Base-by-base conservation (phyloP, 2,113 vertebrate genomes). In the Eulemur rufifrons region DNA sequence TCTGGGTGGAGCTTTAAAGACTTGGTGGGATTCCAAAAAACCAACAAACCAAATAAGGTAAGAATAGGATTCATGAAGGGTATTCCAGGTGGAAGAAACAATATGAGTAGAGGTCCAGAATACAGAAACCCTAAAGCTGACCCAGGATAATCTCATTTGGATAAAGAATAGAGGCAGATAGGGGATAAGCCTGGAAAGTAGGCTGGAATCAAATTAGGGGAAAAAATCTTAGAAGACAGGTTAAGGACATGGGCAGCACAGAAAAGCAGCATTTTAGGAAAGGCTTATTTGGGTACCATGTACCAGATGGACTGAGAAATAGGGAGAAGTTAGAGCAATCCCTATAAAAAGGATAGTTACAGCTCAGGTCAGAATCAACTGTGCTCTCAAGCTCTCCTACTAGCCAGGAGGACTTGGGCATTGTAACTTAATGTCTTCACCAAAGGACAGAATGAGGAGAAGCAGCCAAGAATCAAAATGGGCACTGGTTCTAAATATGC, bases 141-240 rank as follows among this genome's bases (percentile, higher is more conserved):
- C 6, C 42, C 32, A 47, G 29, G 54, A 71, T 90, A 29, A 90
- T 34, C 42, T 83, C 74, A 78, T 95, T 74, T 96, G 37, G n/a
- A 63, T 77, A 21, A 27, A 83, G 11, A 80, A 73, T 6, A 64
- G 50, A 56, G 9, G 39, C 27, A 92, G 45, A 45, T 34, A 73
- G n/a, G 69, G 86, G 17, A 86, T 52, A 63, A 56, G 47, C 56
- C 9, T 80, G 88, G 23, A 29, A 97, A 96, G 69, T 59, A 64
- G 45, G 66, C 52, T 95, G 34, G 39, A 95, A 92, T 90, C 34
- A 88, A 95, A 92, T 76, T 39, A 88, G 25, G n/a, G 59, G n/a
- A 95, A 82, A 0, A 25, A 93, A 80, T 80, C 87, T 96, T 93
- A 91, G 90, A 93, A 56, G 23, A 81, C 29, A 69, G 37, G 11